Base-by-base conservation (phyloP, 2,888 invertebrate species). In the Eremobia ochroleuca region DNA sequence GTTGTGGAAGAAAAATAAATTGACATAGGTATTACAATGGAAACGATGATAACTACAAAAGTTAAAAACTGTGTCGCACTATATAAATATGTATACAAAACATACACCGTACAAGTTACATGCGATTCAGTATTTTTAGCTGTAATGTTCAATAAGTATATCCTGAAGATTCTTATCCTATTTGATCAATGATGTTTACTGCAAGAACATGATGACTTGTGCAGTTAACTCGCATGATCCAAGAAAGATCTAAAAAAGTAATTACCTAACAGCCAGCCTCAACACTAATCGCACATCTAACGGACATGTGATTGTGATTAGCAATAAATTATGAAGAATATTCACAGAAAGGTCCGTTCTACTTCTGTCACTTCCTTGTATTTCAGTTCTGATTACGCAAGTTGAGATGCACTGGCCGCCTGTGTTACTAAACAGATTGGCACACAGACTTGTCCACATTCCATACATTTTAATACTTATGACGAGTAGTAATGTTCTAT, bases 341-440 rank as follows among this genome's bases (percentile, higher is more conserved):
- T 81, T 81, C 71, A 73, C 80, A 79, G 85, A 85, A 88, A 89
- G 89, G 85, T 89, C 73, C 79, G 87, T 78, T 76, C 87, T 76
- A 87, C 76, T 82, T 85, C 76, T 90, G 85, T 82, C 79, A 86
- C 90, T 93, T 92, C 93, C 92, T 92, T 87, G 89, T 92, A 89
- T 93, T 93, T 91, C 91, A 88, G 87, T 89, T 76, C 70, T 76
- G 75, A 86, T 93, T 93, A 88, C 92, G 91, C 87, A 93, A 93
- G 89, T 75, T 81, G 77, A 91, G 93, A 93, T 93, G 93, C 93
- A 92, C 91, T 88, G 89, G 73, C 91, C 85, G 85, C 76, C 83
- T 81, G 69, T 75, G 89, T 93, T 93, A 91, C 91, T 92, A 93
- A 92, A 93, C 80, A 91, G 89, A 91, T 93, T 93, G 89, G 91